Evolutionary conservation across 1,140 invertebrate species (phyloP), one percentile per base, ranked within the genome.

Genomic region (Saccostrea echinata): DNA sequence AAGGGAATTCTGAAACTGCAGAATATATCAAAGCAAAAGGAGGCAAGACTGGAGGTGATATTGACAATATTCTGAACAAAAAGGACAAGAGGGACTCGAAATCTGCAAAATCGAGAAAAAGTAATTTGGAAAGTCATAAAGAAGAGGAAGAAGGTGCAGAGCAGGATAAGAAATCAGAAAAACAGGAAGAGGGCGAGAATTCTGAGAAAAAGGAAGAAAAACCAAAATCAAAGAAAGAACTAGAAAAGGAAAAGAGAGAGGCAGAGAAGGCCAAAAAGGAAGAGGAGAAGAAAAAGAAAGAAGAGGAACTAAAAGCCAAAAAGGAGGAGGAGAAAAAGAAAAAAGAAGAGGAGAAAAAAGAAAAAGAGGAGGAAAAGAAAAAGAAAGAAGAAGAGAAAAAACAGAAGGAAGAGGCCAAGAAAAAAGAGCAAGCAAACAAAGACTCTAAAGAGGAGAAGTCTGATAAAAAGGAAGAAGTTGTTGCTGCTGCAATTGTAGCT

Each of bases 21-120:
- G 99, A 99, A 94, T 98, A 98, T 94, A 96, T 99, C 33, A 97
- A 98, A 94, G 96, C 98, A 91, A 97, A 98, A 92, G 98, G 98
- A 9, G 98, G 97, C 0, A 95, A 97, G 35, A 97, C 97, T 1
- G 96, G 97, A 11, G 96, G 95, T 84, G 97, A 97, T 92, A 94
- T 98, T 52, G 94, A 94, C 86, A 89, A 95, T 80, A 83, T 86
- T 21, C 57, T 89, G 27, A 89, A 89, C 53, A 88, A 86, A 43
- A 80, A 84, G 27, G 84, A 85, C 18, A 88, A 86, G 27, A 64
- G 88, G 18, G 87, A 91, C 13, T 61, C 86, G 0, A 90, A 90
- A 84, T 90, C 90, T 27, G 90, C 88, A 24, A 87, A 89, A 53
- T 89, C 89, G 6, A 85, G 88, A 4, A 87, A 87, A 52, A 87